Base-by-base conservation (phyloP, 2,797 vertebrate species). In the Macropodus opercularis region DNA sequence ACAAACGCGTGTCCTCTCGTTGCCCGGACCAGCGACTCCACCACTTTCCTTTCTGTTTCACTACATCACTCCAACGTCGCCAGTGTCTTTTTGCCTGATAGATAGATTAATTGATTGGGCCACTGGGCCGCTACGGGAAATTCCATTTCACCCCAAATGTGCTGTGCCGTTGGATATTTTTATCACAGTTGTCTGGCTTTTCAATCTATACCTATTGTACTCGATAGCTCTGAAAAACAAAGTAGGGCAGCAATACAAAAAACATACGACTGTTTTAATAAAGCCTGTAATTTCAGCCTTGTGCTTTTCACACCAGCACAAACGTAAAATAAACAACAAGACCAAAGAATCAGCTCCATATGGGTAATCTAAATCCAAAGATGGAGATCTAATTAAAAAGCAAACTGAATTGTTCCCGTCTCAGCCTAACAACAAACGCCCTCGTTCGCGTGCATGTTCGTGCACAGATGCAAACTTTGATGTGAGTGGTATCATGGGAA, bases 131-230 rank as follows among this genome's bases (percentile, higher is more conserved):
- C 73, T 50, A 35, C 34, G 7, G 34, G 34, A 73, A 69, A 72
- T 70, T 63, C 49, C 65, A 59, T 74, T 77, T 84, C 69, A 79
- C 36, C 64, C 60, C 41, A 82, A 75, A 83, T 68, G 75, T 60
- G 17, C 8, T 22, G 62, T 64, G 61, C 69, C 36, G 61, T 84
- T 78, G 75, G 43, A 46, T 89, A 83, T 85, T 85, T 87, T 84
- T 78, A 87, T 72, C 67, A n/a, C 54, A 22, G 41, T 29, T 77
- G 71, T 84, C 75, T 74, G 63, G 35, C 68, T 74, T 81, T 81
- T 72, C 46, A 55, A 84, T 89, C 77, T 66, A 84, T 84, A 86
- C 17, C 66, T 64, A 74, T 50, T 56, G 64, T 65, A 67, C 62
- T 75, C 48, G 26, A 59, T 35, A 50, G 41, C 56, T 50, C 24